phyloP scores from a whole-genome alignment of 1,140 invertebrate genomes.

The Drosophila ambigua region DNA sequence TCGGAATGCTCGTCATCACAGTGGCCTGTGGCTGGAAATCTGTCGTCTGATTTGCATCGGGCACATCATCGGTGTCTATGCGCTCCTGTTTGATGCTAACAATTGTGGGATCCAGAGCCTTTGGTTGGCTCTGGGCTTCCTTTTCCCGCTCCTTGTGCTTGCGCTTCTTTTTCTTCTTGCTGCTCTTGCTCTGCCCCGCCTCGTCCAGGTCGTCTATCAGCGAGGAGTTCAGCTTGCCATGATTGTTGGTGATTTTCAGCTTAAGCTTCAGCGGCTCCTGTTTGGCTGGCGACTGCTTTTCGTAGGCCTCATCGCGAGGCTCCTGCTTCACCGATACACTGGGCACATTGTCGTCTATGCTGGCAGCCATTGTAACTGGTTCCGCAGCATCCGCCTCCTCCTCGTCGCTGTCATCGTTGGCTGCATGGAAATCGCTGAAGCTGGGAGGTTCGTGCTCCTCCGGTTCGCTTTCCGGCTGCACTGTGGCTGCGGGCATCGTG shows the following conservation, averaged over 20 bases:
- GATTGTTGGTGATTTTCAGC: slow-evolving; percentile 78
- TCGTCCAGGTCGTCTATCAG: slow-evolving; percentile 68
- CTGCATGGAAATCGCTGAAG: slow-evolving; percentile 43
- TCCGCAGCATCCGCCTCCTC: slow-evolving; percentile 7
- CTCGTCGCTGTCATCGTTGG: slow-evolving; percentile 57
- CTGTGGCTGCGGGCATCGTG: slow-evolving; percentile 28
- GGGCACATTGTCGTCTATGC: slow-evolving; percentile 4
- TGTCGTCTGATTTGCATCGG: background rate
- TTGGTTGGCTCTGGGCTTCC: slow-evolving; percentile 21
- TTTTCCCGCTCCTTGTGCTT: slow-evolving; percentile 64
- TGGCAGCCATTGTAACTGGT: background rate
- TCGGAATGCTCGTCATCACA: slow-evolving; percentile 77
- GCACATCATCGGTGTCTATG: slow-evolving; percentile 26
- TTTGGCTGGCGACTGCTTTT: slow-evolving; percentile 34
- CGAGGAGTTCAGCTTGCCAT: slow-evolving; percentile 78
- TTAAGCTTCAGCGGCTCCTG: slow-evolving; percentile 72
- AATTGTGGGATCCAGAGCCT: background rate
- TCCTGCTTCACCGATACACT: slow-evolving; percentile 52
- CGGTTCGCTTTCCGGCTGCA: slow-evolving; percentile 27
- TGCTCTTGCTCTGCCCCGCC: slow-evolving; percentile 32
- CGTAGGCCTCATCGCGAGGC: slow-evolving; percentile 38
- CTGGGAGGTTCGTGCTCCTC: slow-evolving; percentile 26
- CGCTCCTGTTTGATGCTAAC: slow-evolving; percentile 67
- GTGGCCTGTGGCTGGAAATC: slow-evolving; percentile 44
- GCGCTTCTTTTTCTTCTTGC: slow-evolving; percentile 78